A percentile compares a stretch with the other conserved stretches of the same genome.
These are phyloP conservation scores for Venusia cambrica DNA, from an alignment of 2,888 invertebrate genomes.

Conservation along the genomic window DNA sequence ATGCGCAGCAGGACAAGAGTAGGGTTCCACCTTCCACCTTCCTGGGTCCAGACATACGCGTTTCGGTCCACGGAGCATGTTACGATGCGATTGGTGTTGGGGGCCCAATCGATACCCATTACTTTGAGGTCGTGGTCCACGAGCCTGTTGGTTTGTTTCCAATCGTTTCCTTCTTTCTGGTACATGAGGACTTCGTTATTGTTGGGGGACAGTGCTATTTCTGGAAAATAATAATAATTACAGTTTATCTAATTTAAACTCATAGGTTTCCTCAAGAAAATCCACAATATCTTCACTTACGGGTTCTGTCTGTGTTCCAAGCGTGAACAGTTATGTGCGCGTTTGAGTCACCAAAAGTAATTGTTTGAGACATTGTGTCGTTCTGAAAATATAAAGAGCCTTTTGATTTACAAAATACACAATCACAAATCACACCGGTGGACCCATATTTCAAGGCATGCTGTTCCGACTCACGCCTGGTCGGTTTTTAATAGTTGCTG, in stretches of 20 bases:
- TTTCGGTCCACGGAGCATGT: constrained; percentile 99
- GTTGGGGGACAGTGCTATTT: constrained; percentile 97
- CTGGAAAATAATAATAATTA: constrained; percentile 69
- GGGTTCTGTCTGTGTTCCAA: constrained; percentile 96
- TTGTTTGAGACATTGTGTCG: constrained; percentile 88
- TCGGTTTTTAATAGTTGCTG: no score
- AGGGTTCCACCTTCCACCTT: constrained; percentile 97
- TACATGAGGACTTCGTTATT: constrained; percentile 98
- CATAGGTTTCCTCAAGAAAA: no score
- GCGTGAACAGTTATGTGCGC: constrained; percentile 98
- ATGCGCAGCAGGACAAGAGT: constrained; percentile 96
- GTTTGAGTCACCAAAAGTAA: constrained; percentile 89
- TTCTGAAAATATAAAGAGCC: constrained; percentile 19
- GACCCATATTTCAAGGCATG: no score
- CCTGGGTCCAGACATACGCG: constrained; percentile 98
- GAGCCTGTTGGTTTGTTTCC: constrained; percentile 91
- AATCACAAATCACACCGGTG: no score
- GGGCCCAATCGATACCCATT: constrained; percentile 99
- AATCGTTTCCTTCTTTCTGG: constrained; percentile 88
- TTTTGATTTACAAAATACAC: no score
- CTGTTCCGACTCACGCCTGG: no score
- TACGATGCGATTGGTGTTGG: constrained; percentile 97
- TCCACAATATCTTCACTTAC: constrained; percentile 81
- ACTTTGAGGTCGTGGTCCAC: constrained; percentile 97
- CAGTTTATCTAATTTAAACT: no score